These are phyloP conservation scores for Oncorhynchus masou DNA, from an alignment of 2,113 vertebrate species.

Conservation along the genomic window DNA sequence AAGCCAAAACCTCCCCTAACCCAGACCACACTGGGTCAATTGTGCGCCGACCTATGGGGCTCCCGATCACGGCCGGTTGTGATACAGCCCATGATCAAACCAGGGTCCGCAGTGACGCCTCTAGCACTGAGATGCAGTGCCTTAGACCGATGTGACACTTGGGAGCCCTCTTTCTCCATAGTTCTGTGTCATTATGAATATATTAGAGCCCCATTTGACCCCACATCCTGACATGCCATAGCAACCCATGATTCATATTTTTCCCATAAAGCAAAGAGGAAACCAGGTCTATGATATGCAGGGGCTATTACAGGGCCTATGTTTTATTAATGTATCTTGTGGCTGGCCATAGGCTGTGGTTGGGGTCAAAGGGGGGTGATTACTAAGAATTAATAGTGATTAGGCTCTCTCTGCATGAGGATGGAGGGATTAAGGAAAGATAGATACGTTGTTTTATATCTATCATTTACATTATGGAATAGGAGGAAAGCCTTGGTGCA, in stretches of 20 bases:
- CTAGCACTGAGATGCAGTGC: too few species aligned
- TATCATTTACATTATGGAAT: too few species aligned
- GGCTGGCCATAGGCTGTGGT: too few species aligned
- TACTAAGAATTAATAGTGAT: background rate
- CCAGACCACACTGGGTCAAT: too few species aligned
- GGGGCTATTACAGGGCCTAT: background rate
- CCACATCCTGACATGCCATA: background rate
- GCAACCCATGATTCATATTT: background rate
- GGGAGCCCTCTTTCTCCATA: too few species aligned
- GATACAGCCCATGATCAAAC: too few species aligned
- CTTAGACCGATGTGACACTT: too few species aligned
- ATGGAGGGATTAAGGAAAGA: background rate
- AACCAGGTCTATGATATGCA: background rate
- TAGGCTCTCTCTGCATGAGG: background rate
- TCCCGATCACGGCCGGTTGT: too few species aligned
- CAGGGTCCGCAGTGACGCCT: too few species aligned
- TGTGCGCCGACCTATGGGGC: too few species aligned
- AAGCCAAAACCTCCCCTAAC: too few species aligned
- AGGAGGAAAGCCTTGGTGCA: background rate
- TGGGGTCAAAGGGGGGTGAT: background rate
- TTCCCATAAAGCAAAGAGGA: background rate
- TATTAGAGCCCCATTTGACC: background rate
- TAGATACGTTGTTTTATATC: background rate
- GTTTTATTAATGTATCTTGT: background rate
- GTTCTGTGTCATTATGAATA: too few species aligned